These are phyloP conservation scores for Halocynthia roretzi DNA, from an alignment of 23 tunicate species.

Conservation along the genomic window DNA sequence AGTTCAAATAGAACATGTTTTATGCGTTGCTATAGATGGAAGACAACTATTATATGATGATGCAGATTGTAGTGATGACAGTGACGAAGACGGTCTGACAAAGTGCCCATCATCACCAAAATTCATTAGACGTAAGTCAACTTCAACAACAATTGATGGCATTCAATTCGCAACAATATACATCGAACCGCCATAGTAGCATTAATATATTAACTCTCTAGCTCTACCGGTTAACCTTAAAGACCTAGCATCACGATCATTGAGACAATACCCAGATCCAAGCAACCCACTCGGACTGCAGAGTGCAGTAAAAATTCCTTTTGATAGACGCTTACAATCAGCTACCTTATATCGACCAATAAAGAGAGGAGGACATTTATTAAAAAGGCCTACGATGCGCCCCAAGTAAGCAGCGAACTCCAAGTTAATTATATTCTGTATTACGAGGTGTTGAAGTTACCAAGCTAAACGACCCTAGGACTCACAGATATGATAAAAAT, in stretches of 20 bases:
- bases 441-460: no score
- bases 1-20: no score
- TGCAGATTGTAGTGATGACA: conserved; percentile 23
- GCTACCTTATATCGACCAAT: conserved; percentile 25
- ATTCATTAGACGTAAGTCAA: conserved; percentile 2
- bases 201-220: not conserved
- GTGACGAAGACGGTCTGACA: conserved; percentile 53
- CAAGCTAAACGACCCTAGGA: no score
- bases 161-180: not conserved
- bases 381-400: conserved; percentile 43
- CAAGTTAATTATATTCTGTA: no score
- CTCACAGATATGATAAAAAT: no score
- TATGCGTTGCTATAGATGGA: conserved; percentile 1
- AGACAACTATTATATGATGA: not conserved
- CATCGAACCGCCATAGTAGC: not conserved
- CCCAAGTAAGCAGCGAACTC: conserved; percentile 39
- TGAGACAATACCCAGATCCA: conserved; percentile 52
- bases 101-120: conserved; percentile 40
- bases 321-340: conserved; percentile 17
- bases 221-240: conserved; percentile 46
- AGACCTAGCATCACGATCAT: conserved; percentile 44
- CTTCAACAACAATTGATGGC: not conserved
- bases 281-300: not conserved
- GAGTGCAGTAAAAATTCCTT: conserved; percentile 12
- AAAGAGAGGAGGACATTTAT: conserved; percentile 38